Evolutionary conservation across 2,797 vertebrate species (phyloP).

Genomic region (Psittacula echo): DNA sequence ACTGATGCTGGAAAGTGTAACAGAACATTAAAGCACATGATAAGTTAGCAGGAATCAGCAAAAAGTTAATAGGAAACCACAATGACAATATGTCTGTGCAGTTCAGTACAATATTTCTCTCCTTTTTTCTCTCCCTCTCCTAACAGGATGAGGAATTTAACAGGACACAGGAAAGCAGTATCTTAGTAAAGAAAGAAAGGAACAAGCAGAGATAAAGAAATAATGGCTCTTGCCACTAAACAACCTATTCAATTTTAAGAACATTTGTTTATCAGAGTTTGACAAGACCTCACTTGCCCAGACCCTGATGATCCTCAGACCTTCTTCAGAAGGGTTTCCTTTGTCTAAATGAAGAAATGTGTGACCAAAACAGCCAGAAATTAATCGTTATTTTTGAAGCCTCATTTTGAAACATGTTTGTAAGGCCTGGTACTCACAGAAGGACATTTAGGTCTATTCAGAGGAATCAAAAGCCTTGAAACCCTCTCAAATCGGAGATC

Average conservation of each 20-base stretch:
- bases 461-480: background rate
- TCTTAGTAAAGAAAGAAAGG: conserved; percentile 62
- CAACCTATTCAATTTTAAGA: conserved; percentile 16
- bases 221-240: conserved; percentile 19
- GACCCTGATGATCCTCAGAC: conserved; percentile 12
- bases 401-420: background rate
- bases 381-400: background rate
- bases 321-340: conserved; percentile 13
- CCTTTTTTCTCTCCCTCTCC: background rate
- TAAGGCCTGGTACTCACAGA: background rate
- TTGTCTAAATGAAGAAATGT: background rate
- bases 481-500: background rate
- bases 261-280: conserved; percentile 29
- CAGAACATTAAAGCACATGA: background rate
- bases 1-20: conserved; percentile 20
- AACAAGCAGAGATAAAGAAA: conserved; percentile 63
- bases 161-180: conserved; percentile 54
- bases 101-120: background rate
- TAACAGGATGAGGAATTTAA: conserved; percentile 60
- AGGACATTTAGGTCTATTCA: background rate
- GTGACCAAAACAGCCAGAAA: background rate
- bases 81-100: background rate
- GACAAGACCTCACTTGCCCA: conserved; percentile 29
- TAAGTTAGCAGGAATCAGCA: conserved; percentile 14
- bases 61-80: conserved; percentile 2